Conservation (phyloP, 2,113 vertebrate species). For the Oreochromis niloticus region DNA sequence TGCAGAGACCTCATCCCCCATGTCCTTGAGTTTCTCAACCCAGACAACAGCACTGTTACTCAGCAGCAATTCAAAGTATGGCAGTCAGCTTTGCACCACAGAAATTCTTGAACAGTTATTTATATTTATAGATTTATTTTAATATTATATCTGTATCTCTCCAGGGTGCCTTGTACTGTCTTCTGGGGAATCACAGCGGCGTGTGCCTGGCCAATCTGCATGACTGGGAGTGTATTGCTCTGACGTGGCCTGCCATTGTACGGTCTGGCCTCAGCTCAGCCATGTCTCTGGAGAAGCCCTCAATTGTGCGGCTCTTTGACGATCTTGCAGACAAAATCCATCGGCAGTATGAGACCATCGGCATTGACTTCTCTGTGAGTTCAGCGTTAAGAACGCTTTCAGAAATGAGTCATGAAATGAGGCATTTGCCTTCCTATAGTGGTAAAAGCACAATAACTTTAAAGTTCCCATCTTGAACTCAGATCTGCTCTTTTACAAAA, state of each 20-base stretch:
- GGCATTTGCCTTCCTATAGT: not conserved
- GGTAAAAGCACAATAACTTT: not conserved
- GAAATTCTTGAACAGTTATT: not conserved
- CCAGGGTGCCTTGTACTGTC: constrained; percentile 96
- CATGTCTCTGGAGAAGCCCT: constrained; percentile 96
- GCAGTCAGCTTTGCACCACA: not conserved
- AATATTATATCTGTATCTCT: not conserved
- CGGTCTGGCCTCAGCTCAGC: constrained; percentile 91
- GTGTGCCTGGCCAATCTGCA: constrained; percentile 93
- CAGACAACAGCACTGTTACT: constrained; percentile 78
- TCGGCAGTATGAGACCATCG: constrained; percentile 94
- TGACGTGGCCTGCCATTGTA: constrained; percentile 91
- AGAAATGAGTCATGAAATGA: not conserved
- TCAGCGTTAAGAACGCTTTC: not conserved
- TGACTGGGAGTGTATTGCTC: constrained; percentile 93
- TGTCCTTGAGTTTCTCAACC: constrained; percentile 85
- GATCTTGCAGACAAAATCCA: constrained; percentile 96
- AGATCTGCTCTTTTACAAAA: not conserved
- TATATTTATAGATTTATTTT: not conserved
- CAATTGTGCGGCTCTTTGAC: constrained; percentile 92
- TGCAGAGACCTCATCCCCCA: constrained; percentile 92
- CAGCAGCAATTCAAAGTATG: constrained; percentile 97
- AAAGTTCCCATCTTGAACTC: not conserved
- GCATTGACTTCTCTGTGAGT: constrained; percentile 88
- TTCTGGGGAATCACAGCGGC: constrained; percentile 89